A percentile compares a stretch with the other conserved stretches of the same genome.
Evolutionary conservation across 1,140 invertebrate genomes (phyloP).

Genomic region (Spodoptera litura): DNA sequence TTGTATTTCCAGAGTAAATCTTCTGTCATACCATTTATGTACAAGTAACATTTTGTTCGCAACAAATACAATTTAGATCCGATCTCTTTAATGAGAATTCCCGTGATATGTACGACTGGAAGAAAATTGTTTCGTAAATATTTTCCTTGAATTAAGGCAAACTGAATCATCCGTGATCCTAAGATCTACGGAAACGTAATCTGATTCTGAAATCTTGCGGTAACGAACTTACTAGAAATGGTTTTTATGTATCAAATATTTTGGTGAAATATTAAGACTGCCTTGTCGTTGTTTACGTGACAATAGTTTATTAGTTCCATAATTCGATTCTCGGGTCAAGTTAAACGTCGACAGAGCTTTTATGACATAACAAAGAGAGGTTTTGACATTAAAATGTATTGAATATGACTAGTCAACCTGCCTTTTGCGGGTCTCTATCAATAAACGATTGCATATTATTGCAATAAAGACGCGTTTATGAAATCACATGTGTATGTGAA

Average conservation of each 20-base stretch:
- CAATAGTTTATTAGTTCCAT: no score
- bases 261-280: not conserved
- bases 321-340: no score
- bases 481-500: no score
- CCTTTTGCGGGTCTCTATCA: no score
- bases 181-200: not conserved
- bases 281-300: no score
- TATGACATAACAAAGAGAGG: no score
- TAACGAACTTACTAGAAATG: not conserved
- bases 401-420: no score
- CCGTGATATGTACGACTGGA: not conserved
- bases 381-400: no score
- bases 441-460: no score
- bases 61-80: not conserved
- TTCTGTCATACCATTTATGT: conserved; percentile 1
- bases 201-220: not conserved
- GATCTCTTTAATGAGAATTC: not conserved
- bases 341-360: no score
- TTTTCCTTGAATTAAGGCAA: not conserved
- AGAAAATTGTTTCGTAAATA: not conserved
- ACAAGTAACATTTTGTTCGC: not conserved
- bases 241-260: not conserved
- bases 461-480: no score
- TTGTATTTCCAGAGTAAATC: not conserved
- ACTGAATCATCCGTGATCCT: not conserved